A percentile compares a stretch with the other conserved stretches of the same genome.
Evolutionary conservation across 2,113 vertebrate species (phyloP).

Genomic region (Nanger granti): DNA sequence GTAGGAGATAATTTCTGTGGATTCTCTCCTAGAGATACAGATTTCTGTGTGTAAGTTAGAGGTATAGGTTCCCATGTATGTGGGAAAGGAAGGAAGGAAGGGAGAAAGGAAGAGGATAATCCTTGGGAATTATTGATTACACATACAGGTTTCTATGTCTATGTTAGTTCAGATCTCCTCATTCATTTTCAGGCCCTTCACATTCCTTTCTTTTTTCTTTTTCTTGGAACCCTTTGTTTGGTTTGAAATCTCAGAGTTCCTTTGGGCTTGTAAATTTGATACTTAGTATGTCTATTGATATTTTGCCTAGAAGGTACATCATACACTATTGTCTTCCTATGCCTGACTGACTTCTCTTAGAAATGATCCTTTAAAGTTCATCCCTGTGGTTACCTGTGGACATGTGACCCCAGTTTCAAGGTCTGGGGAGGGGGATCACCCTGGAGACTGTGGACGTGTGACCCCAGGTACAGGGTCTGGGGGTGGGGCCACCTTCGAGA

Average conservation of each 20-base stretch:
- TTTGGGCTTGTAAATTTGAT: not conserved
- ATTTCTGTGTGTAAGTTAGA: not conserved
- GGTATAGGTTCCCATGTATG: not conserved
- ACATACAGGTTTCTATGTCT: not conserved
- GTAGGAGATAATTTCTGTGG: not conserved
- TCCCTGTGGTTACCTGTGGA: not conserved
- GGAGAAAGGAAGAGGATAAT: not conserved
- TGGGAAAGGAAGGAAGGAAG: not conserved
- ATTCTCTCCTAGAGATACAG: not conserved
- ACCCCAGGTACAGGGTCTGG: not conserved
- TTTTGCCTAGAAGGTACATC: not conserved
- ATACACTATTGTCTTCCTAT: not conserved
- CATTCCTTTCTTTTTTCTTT: not conserved
- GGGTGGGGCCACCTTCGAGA: too few relatives aligned
- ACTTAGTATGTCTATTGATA: not conserved
- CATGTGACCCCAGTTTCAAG: not conserved
- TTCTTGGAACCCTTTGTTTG: not conserved
- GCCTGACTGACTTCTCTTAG: not conserved
- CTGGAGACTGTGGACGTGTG: too few relatives aligned
- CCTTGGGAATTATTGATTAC: not conserved
- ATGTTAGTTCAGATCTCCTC: not conserved
- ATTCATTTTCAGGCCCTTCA: not conserved
- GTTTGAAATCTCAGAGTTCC: not conserved
- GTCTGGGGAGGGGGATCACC: not conserved
- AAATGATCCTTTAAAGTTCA: not conserved